Percentiles rank a stretch among this genome's conserved stretches.
These are phyloP conservation scores for Brachionus sp. DNA, from an alignment of 1,140 invertebrate species.

Conservation along the genomic window DNA sequence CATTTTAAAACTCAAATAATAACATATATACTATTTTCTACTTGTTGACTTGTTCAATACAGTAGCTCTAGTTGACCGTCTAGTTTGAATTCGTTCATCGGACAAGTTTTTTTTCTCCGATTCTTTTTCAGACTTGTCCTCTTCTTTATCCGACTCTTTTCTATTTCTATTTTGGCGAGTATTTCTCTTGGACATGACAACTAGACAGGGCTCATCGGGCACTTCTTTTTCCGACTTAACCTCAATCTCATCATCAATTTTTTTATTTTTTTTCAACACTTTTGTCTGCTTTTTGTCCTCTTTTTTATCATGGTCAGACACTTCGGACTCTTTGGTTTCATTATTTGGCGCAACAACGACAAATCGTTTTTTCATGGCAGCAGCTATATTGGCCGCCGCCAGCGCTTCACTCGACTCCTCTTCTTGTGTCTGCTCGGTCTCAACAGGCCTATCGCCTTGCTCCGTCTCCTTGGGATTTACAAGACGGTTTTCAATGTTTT, in stretches of 20 bases:
- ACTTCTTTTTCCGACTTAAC: background rate
- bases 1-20: background rate
- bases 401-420: background rate
- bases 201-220: background rate
- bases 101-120: background rate
- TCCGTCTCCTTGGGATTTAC: background rate
- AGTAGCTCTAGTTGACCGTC: background rate
- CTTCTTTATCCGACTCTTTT: conserved; percentile 10
- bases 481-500: conserved; percentile 33
- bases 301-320: background rate
- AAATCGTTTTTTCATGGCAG: conserved; percentile 43
- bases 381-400: conserved; percentile 32
- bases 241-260: background rate
- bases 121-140: background rate
- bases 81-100: background rate
- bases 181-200: background rate
- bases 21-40: background rate
- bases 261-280: background rate
- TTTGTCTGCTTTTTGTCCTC: background rate
- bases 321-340: background rate
- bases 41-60: background rate
- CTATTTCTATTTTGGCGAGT: background rate
- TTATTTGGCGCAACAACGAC: background rate
- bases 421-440: background rate
- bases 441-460: background rate